Percentiles rank a stretch among this genome's conserved stretches.
Conservation (phyloP, 2,113 vertebrate genomes). For the Psittacula cyanocephala region DNA sequence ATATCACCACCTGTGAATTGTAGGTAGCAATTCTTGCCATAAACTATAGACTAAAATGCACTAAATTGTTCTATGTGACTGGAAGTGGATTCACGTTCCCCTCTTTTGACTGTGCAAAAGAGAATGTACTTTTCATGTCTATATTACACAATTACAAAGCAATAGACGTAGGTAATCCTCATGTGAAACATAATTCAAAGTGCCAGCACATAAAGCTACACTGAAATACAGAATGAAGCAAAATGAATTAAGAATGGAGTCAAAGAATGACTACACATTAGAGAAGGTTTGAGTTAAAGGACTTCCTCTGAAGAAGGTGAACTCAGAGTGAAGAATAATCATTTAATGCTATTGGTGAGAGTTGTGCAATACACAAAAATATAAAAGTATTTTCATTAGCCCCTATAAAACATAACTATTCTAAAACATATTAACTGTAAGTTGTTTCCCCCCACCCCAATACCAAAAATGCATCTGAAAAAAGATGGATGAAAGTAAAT, state of each 20-base stretch:
- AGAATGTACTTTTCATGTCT: background rate
- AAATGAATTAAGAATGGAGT: background rate
- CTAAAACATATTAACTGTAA: background rate
- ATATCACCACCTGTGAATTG: background rate
- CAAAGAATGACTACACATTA: background rate
- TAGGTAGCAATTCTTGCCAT: background rate
- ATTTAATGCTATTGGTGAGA: background rate
- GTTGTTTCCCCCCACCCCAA: background rate
- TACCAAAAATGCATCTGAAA: background rate
- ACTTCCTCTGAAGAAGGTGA: background rate
- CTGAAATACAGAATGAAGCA: background rate
- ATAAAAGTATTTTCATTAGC: background rate
- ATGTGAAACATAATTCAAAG: background rate
- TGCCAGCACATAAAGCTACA: background rate
- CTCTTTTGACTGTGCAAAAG: background rate
- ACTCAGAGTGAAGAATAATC: background rate
- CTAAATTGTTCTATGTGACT: fast-evolving
- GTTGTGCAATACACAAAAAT: background rate
- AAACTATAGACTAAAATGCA: background rate
- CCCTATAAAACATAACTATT: background rate
- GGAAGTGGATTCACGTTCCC: background rate
- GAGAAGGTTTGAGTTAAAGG: background rate
- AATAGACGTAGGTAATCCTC: background rate
- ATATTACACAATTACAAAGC: background rate
- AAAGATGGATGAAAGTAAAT: conserved; percentile 37